Evolutionary conservation across 2,888 invertebrate species (phyloP), one percentile per base, ranked within the genome.

Genomic region (Actias luna): DNA sequence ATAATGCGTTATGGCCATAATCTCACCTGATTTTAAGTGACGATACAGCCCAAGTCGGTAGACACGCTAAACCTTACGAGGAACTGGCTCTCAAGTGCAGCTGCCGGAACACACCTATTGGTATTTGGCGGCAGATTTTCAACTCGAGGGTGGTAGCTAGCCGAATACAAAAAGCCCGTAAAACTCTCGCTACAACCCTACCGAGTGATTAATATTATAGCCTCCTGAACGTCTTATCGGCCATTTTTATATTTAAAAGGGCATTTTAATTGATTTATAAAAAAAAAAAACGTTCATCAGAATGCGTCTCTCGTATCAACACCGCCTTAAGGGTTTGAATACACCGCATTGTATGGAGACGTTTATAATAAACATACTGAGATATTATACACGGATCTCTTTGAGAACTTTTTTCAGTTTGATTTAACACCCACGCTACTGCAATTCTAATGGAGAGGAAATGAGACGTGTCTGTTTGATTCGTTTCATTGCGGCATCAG

Each of bases 221-320:
- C 29, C 55, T 16, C 29, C 18, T 29, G 55, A 55, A 55, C 29
- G 29, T 55, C 29, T 55, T 55, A 55, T 55, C 55, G 55, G 29
- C 55, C 55, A 55, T 55, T 55, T 55, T 55, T 55, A 55, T 55
- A 29, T 55, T 55, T 55, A 29, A 55, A 29, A 29, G 55, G 55
- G 55, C 55, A 55, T 55, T 55, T 55, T 55, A 55, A 55, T 55
- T 55, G 55, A 55, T 55, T 55, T 55, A 55, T 55, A 55, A 55
- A 55, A 55, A 55, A 55, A 29, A 55, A 55, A 55, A 55, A 55
- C 29, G 14, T 29, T 16, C 42, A 55, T 55, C 55, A 55, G 55
- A 55, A 55, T 55, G 27, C 55, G 16, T 27, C 8, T 14, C 55
- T 55, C 55, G 29, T 29, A 29, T 55, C 14, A 50, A 50, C 46